Base-by-base conservation (phyloP, 2,113 vertebrate species). In the Fregetta grallaria region DNA sequence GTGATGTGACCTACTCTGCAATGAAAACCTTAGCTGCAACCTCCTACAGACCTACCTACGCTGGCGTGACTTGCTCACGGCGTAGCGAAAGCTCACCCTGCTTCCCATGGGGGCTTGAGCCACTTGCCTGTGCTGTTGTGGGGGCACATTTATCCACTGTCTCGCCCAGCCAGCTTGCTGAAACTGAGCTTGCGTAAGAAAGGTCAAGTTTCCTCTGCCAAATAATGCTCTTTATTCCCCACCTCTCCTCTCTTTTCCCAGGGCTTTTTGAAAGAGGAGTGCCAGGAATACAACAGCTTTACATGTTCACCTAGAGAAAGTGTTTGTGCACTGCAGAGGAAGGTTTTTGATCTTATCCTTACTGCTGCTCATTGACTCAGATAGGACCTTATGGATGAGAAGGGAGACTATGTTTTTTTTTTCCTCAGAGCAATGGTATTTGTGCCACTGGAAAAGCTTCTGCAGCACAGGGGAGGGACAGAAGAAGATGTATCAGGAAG, bases 11-110 rank as follows among this genome's bases (percentile, higher is more conserved):
- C 13, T 78, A 40, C 27, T 65, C 18, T 45, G 38, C 30, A 36
- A 40, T 16, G 40, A 26, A 58, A 63, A 53, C 42, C 27, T 62
- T 30, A 32, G 13, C 22, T 70, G 36, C 30, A 36, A 13, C 11
- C 3, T 26, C 44, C 15, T 36, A 19, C 52, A 78, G 77, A 65
- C 32, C 52, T 73, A 6, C 23, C 16, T 21, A 38, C 27, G 4
- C 15, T 61, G 58, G 4, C 1, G 2, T 22, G 58, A 19, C 36
- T 34, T 53, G 14, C 14, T 52, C 5, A 3, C 25, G n/a, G 47
- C 0, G 0, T 15, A 82, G 6, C 1, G 4, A 61, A 68, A 40
- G 49, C 36, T 92, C 34, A 30, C 7, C 10, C 5, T 42, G 26
- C 52, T 63, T 80, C 52, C 29, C 30, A 3, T 6, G 36, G 18